Evolutionary conservation across 2,113 vertebrate species (phyloP).

Genomic region (Mustelus asterias): DNA sequence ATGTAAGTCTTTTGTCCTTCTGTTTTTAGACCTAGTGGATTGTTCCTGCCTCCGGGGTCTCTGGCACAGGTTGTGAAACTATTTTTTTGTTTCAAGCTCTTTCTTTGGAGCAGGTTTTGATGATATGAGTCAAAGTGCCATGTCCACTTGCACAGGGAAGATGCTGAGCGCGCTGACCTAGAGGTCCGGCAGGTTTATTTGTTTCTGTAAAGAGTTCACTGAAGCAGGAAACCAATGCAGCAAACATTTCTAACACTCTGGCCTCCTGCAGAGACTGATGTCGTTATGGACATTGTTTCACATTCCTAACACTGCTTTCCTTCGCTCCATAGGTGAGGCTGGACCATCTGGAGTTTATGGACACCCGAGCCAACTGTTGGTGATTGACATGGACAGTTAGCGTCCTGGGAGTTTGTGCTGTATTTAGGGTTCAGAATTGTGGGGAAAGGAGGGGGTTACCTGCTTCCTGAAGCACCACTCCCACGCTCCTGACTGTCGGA

Average conservation of each 20-base stretch:
- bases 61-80: not conserved
- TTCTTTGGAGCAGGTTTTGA: not conserved
- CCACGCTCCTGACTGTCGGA: not conserved
- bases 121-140: not conserved
- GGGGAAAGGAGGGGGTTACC: not conserved
- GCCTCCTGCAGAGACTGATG: not conserved
- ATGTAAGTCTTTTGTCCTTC: not conserved
- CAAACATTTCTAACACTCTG: not conserved
- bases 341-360: not conserved
- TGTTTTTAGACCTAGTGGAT: not conserved
- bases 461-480: not conserved
- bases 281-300: not conserved
- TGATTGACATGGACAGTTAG: not conserved
- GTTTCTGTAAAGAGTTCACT: not conserved
- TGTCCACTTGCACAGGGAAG: not conserved
- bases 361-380: not conserved
- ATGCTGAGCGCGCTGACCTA: not conserved
- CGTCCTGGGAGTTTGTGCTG: not conserved
- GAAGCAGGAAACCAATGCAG: not conserved
- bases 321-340: not conserved
- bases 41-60: not conserved
- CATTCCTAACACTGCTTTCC: not conserved
- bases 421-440: not conserved
- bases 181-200: not conserved
- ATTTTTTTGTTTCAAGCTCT: not conserved